Conservation (phyloP, 2,113 vertebrate genomes). For the Thinocorus orbignyianus region DNA sequence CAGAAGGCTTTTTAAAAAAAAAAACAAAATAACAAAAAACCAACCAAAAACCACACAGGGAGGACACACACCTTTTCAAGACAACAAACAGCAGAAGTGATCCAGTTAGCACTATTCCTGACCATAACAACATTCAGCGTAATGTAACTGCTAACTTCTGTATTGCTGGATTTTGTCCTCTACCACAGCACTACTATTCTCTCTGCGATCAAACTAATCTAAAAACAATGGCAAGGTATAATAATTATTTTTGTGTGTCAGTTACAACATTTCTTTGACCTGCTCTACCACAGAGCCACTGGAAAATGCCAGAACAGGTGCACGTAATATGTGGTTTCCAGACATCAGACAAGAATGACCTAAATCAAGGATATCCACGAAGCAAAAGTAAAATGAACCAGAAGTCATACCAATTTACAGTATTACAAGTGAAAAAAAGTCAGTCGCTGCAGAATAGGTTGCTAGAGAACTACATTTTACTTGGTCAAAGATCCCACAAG, state of each 20-base stretch:
- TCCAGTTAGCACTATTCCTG: background rate
- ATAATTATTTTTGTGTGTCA: background rate
- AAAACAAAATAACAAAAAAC: no score
- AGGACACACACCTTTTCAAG: background rate
- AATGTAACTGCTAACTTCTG: background rate
- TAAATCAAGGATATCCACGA: background rate
- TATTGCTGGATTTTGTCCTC: background rate
- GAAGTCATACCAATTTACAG: background rate
- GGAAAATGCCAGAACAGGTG: accelerated
- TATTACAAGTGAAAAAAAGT: background rate
- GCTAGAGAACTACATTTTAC: background rate
- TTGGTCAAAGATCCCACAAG: background rate
- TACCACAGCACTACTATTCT: background rate
- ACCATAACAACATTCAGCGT: background rate
- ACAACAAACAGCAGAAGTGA: background rate
- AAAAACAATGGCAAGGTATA: background rate
- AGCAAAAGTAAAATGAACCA: background rate
- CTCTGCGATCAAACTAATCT: background rate
- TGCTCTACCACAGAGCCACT: background rate
- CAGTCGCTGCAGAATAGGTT: background rate
- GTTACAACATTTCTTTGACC: background rate
- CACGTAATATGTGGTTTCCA: accelerated
- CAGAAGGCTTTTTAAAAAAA: background rate
- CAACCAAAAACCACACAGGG: background rate
- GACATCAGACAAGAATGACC: background rate